phyloP scores from a whole-genome alignment of 2,888 invertebrate species.

The Meiosimyza decipiens region DNA sequence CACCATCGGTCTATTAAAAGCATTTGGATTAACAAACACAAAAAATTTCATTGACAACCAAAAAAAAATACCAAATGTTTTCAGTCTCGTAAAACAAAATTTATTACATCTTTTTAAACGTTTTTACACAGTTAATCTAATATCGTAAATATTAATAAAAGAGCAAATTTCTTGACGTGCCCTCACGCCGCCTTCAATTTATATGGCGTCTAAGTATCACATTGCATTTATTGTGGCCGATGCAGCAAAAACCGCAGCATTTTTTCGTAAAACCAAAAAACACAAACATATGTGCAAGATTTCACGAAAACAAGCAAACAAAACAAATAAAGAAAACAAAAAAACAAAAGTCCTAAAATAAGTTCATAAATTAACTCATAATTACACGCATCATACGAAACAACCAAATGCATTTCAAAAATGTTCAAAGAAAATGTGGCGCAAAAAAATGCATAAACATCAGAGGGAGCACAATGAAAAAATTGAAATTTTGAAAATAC shows the following conservation, averaged over 20 bases:
- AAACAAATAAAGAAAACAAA: background rate
- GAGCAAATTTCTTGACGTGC: background rate
- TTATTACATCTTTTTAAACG: too few species aligned
- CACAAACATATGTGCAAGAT: background rate
- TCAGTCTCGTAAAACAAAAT: too few species aligned
- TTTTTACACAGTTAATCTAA: too few species aligned
- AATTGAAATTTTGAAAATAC: background rate
- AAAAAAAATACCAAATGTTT: too few species aligned
- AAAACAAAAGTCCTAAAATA: background rate
- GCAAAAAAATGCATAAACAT: background rate
- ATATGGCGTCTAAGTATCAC: too few species aligned
- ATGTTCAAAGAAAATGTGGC: slow-evolving; percentile 19
- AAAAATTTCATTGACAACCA: too few species aligned
- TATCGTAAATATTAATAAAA: too few species aligned
- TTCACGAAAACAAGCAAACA: background rate
- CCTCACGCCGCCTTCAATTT: background rate
- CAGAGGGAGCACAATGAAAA: background rate
- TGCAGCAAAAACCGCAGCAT: too few species aligned
- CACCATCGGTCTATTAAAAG: too few species aligned
- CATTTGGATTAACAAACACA: too few species aligned
- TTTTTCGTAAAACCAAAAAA: too few species aligned
- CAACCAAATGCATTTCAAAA: background rate
- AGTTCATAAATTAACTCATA: background rate
- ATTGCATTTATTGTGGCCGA: too few species aligned
- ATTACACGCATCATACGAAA: background rate